Evolutionary conservation across 1,140 invertebrate species (phyloP).

Genomic region (Brachionus calyciflorus): DNA sequence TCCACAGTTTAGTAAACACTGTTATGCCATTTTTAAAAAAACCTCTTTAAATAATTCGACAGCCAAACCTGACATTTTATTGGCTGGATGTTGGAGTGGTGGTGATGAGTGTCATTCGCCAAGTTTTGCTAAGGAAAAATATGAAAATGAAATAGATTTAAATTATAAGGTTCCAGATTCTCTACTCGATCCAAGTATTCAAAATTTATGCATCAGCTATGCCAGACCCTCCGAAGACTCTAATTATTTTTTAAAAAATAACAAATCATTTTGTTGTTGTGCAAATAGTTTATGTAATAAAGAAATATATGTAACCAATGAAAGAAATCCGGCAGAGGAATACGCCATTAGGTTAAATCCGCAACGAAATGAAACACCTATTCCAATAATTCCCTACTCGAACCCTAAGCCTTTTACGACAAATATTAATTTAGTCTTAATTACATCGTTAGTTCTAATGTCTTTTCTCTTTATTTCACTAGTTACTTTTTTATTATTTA

Average conservation of each 20-base stretch:
- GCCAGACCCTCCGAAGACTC: neutral
- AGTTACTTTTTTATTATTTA: neutral
- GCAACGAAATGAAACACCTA: neutral
- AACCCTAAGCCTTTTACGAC: neutral
- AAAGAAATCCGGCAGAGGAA: neutral
- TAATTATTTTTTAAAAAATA: conserved; percentile 4
- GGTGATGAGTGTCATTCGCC: conserved; percentile 34
- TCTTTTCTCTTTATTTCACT: neutral
- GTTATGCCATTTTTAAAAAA: conserved; percentile 7
- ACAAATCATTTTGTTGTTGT: conserved; percentile 30
- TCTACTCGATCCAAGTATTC: neutral
- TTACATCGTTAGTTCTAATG: neutral
- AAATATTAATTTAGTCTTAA: neutral
- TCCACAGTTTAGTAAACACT: neutral
- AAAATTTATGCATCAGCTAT: conserved; percentile 11
- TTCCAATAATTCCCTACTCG: neutral
- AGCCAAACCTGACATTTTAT: neutral
- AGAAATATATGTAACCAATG: neutral
- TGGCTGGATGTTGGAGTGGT: conserved; percentile 42
- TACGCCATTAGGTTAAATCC: neutral
- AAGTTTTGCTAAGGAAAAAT: neutral
- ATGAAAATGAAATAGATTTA: neutral
- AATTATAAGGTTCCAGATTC: neutral
- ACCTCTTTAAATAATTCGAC: neutral
- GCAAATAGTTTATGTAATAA: neutral